These are phyloP conservation scores for Trichogramma dendrolimi DNA, from an alignment of 2,888 invertebrate genomes.

Conservation along the genomic window DNA sequence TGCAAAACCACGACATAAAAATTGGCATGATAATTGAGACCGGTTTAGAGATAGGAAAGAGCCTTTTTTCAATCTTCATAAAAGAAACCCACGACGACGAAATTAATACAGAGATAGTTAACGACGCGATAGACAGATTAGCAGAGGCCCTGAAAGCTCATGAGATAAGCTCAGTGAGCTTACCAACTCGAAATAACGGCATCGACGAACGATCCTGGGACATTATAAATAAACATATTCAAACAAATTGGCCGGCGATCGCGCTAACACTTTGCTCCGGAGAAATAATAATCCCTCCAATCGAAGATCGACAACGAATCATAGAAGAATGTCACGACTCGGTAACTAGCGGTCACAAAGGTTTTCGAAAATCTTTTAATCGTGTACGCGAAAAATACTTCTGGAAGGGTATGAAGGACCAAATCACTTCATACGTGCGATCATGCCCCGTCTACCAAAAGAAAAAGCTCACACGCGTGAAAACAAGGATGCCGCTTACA, in stretches of 20 bases:
- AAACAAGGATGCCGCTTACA: no score
- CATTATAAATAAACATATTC: no score
- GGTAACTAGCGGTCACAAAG: conserved; percentile 2
- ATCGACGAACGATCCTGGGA: no score
- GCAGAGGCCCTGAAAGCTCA: no score
- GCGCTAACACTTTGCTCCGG: conserved; percentile 14
- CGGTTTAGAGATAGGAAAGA: not conserved
- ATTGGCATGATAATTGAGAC: not conserved
- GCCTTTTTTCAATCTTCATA: not conserved
- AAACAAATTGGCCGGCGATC: no score
- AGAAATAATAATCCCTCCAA: not conserved
- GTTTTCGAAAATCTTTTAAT: conserved; percentile 5
- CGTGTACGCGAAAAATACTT: conserved; percentile 1
- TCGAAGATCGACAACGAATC: conserved; percentile 1
- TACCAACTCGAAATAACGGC: no score
- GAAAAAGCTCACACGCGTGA: no score
- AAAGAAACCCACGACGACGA: conserved; percentile 3
- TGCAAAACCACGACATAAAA: not conserved
- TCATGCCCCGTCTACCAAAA: no score
- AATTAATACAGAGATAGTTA: no score
- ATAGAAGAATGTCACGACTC: conserved; percentile 1
- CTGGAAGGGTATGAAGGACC: conserved; percentile 6
- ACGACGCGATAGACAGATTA: no score
- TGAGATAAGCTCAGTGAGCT: no score
- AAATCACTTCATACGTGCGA: no score